A percentile compares a stretch with the other conserved stretches of the same genome.
Evolutionary conservation across 1,140 invertebrate species (phyloP).

Genomic region (Drosophila eugracilis): DNA sequence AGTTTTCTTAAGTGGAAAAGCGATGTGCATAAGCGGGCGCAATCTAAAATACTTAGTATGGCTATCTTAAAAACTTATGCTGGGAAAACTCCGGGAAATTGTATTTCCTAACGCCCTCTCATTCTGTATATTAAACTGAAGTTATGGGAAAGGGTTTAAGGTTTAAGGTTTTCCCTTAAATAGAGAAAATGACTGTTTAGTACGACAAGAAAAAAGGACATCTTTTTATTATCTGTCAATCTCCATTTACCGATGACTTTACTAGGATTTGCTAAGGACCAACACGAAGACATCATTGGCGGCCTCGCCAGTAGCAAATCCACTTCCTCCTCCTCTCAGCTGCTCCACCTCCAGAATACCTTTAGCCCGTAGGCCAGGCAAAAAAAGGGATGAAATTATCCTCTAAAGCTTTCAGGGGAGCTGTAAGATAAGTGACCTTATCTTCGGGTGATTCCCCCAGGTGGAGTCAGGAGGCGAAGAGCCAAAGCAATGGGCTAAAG

Average conservation of each 20-base stretch:
- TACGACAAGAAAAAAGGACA: background rate
- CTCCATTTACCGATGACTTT: background rate
- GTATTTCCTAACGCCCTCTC: background rate
- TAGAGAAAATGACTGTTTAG: too few relatives aligned
- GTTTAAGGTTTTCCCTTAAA: background rate
- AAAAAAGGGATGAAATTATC: background rate
- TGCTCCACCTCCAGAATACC: too few relatives aligned
- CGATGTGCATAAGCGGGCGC: conserved; percentile 30
- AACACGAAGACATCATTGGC: background rate
- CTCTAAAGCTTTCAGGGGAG: background rate
- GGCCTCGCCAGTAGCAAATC: background rate
- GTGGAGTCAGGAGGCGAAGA: background rate
- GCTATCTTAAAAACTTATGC: conserved; percentile 19
- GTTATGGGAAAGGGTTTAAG: background rate
- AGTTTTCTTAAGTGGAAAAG: conserved; percentile 27
- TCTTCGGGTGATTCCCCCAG: too few relatives aligned
- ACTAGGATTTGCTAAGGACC: conserved; percentile 1
- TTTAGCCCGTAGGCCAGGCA: background rate
- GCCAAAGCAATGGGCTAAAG: too few relatives aligned
- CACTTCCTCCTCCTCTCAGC: background rate
- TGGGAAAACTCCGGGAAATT: background rate
- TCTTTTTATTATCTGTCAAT: conserved; percentile 7
- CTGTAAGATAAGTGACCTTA: background rate
- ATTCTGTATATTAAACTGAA: conserved; percentile 11
- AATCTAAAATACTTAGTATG: conserved; percentile 32